phyloP scores from a whole-genome alignment of 2,113 vertebrate species.

The Acrocephalus kingi region DNA sequence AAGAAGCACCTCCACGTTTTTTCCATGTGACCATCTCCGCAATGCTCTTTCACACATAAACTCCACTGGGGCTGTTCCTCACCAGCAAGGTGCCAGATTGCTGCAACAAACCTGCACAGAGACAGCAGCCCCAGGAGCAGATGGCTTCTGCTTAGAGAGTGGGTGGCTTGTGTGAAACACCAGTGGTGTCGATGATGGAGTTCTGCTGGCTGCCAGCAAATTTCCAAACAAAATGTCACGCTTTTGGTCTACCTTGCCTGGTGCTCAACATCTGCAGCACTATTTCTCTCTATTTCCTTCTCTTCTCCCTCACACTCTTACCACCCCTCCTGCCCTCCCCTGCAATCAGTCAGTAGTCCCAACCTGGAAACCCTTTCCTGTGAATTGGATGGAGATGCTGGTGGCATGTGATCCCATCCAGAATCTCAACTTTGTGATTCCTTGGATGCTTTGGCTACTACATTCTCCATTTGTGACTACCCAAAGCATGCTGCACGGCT shows the following conservation, averaged over 20 bases:
- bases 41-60: neutral
- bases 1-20: neutral
- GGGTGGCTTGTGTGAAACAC: neutral
- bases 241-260: neutral
- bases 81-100: neutral
- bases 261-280: neutral
- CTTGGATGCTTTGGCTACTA: neutral
- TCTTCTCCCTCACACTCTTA: neutral
- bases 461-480: neutral
- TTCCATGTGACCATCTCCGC: neutral
- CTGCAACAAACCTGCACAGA: neutral
- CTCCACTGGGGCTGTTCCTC: neutral
- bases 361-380: neutral
- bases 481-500: neutral
- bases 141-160: neutral
- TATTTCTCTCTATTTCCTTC: neutral
- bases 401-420: neutral
- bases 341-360: neutral
- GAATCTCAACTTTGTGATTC: neutral
- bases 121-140: neutral
- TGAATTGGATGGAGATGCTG: neutral
- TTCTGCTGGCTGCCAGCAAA: neutral
- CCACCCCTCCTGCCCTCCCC: neutral
- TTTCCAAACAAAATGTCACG: neutral
- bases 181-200: accelerated